Conservation (phyloP, 1,140 invertebrate species). For the Sinonovacula constricta region DNA sequence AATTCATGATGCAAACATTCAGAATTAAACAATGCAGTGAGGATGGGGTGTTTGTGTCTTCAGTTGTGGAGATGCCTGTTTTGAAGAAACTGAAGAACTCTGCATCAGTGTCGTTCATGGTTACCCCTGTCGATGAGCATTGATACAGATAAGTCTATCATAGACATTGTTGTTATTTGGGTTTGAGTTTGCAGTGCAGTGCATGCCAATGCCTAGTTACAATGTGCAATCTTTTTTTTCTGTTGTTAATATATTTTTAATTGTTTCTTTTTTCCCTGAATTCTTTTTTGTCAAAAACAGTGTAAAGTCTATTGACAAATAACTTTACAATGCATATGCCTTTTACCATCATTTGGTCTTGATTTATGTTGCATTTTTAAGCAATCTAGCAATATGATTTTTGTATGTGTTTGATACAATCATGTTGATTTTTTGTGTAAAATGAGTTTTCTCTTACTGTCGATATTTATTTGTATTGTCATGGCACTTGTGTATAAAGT, state of each 20-base stretch:
- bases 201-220: constrained; percentile 35
- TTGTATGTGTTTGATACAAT: too few species aligned
- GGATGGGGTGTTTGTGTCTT: constrained; percentile 84
- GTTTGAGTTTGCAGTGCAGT: constrained; percentile 31
- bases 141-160: constrained; percentile 31
- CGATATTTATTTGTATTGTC: too few species aligned
- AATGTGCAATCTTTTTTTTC: constrained; percentile 33
- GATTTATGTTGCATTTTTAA: too few species aligned
- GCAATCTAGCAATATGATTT: too few species aligned
- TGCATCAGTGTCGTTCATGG: constrained; percentile 45
- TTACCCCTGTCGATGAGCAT: constrained; percentile 33
- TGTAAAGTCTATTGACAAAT: too few species aligned
- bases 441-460: too few species aligned
- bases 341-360: too few species aligned
- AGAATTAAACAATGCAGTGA: constrained; percentile 63
- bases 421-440: too few species aligned
- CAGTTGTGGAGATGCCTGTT: constrained; percentile 94
- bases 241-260: background rate
- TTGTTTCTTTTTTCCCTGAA: background rate
- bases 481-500: too few species aligned
- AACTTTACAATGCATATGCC: too few species aligned
- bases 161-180: constrained; percentile 34
- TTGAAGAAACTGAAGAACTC: constrained; percentile 40
- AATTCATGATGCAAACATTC: constrained; percentile 57
- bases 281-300: background rate